These are phyloP conservation scores for Archocentrus centrarchus DNA, from an alignment of 2,113 vertebrate species.

Conservation along the genomic window DNA sequence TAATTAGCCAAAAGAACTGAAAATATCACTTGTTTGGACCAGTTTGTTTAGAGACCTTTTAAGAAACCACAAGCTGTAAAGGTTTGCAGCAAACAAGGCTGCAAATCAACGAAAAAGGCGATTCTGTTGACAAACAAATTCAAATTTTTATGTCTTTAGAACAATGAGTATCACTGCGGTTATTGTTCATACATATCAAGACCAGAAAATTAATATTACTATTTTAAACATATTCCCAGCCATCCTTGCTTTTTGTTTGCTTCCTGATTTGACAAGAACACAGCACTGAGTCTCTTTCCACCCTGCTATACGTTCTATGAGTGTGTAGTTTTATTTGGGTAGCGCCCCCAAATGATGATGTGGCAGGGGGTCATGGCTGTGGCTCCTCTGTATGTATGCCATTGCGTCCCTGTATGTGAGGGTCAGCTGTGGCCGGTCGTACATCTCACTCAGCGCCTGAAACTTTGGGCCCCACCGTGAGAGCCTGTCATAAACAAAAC, in stretches of 20 bases:
- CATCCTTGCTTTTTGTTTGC: background rate
- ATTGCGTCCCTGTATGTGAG: slow-evolving; percentile 64
- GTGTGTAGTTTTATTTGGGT: background rate
- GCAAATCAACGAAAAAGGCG: background rate
- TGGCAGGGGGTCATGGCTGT: slow-evolving; percentile 65
- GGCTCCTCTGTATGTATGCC: slow-evolving; percentile 59
- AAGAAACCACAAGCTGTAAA: background rate
- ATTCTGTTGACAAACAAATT: background rate
- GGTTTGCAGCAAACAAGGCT: background rate
- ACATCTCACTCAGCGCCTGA: slow-evolving; percentile 83
- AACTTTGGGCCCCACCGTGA: slow-evolving; percentile 85
- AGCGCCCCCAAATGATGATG: slow-evolving; percentile 54
- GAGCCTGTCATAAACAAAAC: slow-evolving; percentile 77
- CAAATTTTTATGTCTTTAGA: background rate
- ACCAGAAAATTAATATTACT: background rate
- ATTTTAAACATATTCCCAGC: slow-evolving; percentile 3
- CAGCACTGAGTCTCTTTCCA: background rate
- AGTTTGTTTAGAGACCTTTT: background rate
- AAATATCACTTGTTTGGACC: slow-evolving; percentile 2
- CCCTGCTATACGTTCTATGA: background rate
- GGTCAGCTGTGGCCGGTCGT: slow-evolving; percentile 64
- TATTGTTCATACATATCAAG: background rate
- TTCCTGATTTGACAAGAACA: slow-evolving; percentile 7
- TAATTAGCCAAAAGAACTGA: slow-evolving; percentile 9
- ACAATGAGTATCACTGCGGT: background rate